Percentiles rank a stretch among this genome's conserved stretches.
These are phyloP conservation scores for Rhombomys opimus DNA, from an alignment of 2,113 vertebrate species.

Conservation along the genomic window DNA sequence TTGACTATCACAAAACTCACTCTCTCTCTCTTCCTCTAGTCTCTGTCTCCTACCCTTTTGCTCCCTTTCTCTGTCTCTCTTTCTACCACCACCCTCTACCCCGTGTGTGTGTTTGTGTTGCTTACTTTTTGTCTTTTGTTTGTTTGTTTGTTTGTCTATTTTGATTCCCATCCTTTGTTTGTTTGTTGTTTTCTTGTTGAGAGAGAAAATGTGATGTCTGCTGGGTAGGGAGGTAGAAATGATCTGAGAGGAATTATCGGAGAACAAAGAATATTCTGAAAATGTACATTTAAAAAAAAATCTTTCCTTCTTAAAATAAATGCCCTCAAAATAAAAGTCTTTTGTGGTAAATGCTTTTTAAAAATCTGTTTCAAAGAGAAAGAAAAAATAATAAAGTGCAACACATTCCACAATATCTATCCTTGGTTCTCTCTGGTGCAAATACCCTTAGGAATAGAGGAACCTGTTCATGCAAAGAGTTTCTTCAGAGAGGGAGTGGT, in stretches of 20 bases:
- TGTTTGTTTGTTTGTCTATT: not conserved
- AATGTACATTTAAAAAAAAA: not conserved
- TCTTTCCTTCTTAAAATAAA: slow-evolving; percentile 7
- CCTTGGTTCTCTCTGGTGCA: not conserved
- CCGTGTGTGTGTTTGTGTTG: not conserved
- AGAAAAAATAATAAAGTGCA: slow-evolving; percentile 34
- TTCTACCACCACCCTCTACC: not conserved
- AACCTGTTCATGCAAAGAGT: not conserved
- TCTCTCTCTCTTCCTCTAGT: not conserved
- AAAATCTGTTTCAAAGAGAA: slow-evolving; percentile 25
- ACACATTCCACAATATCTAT: not conserved
- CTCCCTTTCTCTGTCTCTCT: not conserved
- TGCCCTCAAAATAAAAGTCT: not conserved
- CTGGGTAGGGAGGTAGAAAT: not conserved
- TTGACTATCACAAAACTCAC: not conserved
- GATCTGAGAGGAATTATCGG: not conserved
- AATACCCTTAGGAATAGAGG: not conserved
- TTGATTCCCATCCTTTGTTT: not conserved
- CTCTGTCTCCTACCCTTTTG: not conserved
- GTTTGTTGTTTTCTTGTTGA: not conserved
- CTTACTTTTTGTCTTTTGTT: not conserved
- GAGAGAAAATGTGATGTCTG: no score
- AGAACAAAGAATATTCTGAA: not conserved
- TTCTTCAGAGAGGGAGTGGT: not conserved
- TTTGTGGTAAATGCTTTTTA: not conserved